Evolutionary conservation across 2,113 vertebrate species (phyloP).

Genomic region (Trichechus manatus): DNA sequence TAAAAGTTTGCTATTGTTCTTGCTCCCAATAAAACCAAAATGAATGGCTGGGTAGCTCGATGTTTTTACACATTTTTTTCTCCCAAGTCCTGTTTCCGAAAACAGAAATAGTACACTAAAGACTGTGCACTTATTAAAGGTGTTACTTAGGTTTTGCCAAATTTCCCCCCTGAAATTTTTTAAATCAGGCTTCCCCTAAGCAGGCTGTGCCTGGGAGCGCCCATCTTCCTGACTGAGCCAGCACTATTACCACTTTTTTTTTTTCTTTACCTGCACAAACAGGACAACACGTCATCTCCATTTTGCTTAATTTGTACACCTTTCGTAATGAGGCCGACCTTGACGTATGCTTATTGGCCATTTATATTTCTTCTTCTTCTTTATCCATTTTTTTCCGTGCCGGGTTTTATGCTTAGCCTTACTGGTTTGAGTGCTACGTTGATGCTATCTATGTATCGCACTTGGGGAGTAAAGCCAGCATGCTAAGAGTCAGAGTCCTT

Average conservation of each 20-base stretch:
- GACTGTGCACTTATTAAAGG: background rate
- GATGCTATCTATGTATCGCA: background rate
- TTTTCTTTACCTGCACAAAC: background rate
- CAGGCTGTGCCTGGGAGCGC: fast-evolving
- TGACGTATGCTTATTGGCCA: background rate
- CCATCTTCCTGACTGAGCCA: background rate
- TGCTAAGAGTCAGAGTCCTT: background rate
- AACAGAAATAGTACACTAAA: background rate
- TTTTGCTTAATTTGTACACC: background rate
- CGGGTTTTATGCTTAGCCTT: background rate
- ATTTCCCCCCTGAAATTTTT: background rate
- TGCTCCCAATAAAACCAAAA: background rate
- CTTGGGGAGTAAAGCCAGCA: background rate
- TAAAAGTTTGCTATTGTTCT: background rate
- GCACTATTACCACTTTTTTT: background rate
- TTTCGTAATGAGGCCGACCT: background rate
- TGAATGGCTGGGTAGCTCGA: background rate
- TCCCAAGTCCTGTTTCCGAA: background rate
- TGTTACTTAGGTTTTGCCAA: background rate
- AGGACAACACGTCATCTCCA: background rate
- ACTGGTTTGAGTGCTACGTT: background rate
- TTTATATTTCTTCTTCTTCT: background rate
- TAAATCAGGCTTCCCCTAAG: background rate
- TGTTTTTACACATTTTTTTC: background rate
- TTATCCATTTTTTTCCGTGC: background rate